A percentile compares a stretch with the other conserved stretches of the same genome.
Conservation (phyloP, 2,113 vertebrate genomes). For the Acrocephalus arundinaceus region DNA sequence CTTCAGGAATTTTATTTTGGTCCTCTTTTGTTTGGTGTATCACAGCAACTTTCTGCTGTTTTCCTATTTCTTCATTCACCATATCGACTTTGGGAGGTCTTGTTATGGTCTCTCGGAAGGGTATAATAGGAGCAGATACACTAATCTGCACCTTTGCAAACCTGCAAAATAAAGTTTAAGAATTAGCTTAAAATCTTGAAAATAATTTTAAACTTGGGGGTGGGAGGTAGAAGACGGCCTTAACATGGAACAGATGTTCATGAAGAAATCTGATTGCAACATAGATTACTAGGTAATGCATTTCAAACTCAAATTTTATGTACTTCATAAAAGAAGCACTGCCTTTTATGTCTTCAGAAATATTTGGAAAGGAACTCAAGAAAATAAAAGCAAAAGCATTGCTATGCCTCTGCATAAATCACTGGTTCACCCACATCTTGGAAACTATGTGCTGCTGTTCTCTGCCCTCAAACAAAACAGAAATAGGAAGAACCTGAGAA, state of each 20-base stretch:
- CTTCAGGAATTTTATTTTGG: slow-evolving; percentile 81
- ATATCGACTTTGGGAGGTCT: slow-evolving; percentile 96
- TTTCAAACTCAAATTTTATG: not conserved
- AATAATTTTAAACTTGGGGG: not conserved
- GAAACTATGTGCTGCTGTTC: not conserved
- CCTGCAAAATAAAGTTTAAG: slow-evolving; percentile 67
- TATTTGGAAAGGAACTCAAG: not conserved
- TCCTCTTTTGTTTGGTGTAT: slow-evolving; percentile 92
- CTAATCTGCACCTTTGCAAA: slow-evolving; percentile 94
- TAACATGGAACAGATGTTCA: not conserved
- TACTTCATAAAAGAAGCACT: not conserved
- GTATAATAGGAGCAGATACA: slow-evolving; percentile 92
- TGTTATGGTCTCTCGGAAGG: slow-evolving; percentile 92
- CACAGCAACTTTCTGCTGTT: slow-evolving; percentile 91
- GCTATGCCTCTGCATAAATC: not conserved
- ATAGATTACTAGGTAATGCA: not conserved
- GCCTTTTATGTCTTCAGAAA: not conserved
- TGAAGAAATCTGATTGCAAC: not conserved
- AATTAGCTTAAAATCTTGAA: not conserved
- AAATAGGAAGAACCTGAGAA: not conserved
- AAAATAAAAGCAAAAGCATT: not conserved
- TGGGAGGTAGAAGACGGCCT: not conserved
- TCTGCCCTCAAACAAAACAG: not conserved
- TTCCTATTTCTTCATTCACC: slow-evolving; percentile 98
- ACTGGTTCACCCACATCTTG: not conserved